phyloP scores from a whole-genome alignment of 2,797 vertebrate species.

The Thaleichthys pacificus region DNA sequence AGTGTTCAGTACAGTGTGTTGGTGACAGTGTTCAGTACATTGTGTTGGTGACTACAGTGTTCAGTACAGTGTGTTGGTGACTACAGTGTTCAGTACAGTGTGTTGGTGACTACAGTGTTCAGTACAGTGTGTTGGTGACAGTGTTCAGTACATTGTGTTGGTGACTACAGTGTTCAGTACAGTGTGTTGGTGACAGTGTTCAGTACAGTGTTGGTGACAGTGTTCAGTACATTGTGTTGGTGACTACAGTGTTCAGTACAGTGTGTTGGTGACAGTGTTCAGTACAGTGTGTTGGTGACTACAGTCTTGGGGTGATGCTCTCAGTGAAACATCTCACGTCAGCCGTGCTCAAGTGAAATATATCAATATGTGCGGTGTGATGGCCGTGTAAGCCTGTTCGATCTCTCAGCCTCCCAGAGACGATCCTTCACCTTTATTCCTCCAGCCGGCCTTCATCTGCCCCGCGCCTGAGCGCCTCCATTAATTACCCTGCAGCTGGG shows the following conservation, averaged over 20 bases:
- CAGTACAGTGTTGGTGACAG: too few relatives aligned
- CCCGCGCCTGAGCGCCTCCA: conserved; percentile 55
- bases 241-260: conserved; percentile 17
- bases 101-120: too few relatives aligned
- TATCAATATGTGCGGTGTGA: conserved; percentile 69
- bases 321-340: conserved; percentile 53
- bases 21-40: too few relatives aligned
- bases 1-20: neutral
- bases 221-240: too few relatives aligned
- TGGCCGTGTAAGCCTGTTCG: conserved; percentile 70
- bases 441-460: conserved; percentile 63
- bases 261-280: conserved; percentile 13
- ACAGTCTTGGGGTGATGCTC: conserved; percentile 29
- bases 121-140: too few relatives aligned
- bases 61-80: too few relatives aligned
- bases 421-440: conserved; percentile 72
- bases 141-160: too few relatives aligned
- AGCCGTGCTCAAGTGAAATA: conserved; percentile 58
- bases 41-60: too few relatives aligned
- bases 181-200: too few relatives aligned
- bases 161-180: too few relatives aligned
- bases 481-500: conserved; percentile 70
- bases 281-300: neutral
- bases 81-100: too few relatives aligned
- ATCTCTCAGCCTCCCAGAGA: conserved; percentile 58